Evolutionary conservation across 1,140 invertebrate genomes (phyloP).

Genomic region (Conus betulinus): DNA sequence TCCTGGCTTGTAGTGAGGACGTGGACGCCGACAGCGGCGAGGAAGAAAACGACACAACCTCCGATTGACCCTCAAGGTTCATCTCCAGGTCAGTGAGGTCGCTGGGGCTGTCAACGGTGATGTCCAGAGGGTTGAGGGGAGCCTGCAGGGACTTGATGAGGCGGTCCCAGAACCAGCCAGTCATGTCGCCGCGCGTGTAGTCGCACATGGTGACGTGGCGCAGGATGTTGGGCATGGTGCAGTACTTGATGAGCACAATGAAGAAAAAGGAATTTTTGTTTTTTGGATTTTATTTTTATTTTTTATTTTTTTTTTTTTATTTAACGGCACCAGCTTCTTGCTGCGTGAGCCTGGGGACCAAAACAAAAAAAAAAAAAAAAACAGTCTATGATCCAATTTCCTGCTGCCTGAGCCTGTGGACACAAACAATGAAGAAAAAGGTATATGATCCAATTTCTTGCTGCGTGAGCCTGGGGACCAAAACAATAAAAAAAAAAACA

Average conservation of each 20-base stretch:
- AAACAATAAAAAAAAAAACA: slow-evolving; percentile 8
- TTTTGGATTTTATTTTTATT: no score
- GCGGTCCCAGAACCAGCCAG: slow-evolving; percentile 73
- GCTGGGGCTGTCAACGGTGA: slow-evolving; percentile 3
- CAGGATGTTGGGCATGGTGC: slow-evolving; percentile 70
- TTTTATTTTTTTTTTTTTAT: no score
- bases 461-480: slow-evolving; percentile 61
- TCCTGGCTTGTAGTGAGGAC: neutral
- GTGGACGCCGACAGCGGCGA: neutral
- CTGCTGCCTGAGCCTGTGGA: no score
- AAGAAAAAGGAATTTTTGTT: no score
- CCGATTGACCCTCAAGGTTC: neutral
- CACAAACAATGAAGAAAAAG: no score
- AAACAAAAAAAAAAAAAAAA: slow-evolving; percentile 13
- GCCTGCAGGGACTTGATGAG: slow-evolving; percentile 68
- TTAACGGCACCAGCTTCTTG: slow-evolving; percentile 74
- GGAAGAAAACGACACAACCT: neutral
- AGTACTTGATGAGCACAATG: slow-evolving; percentile 67
- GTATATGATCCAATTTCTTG: slow-evolving; percentile 58
- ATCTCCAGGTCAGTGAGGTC: slow-evolving; percentile 26
- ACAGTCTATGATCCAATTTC: no score
- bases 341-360: slow-evolving; percentile 60
- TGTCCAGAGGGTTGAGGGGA: slow-evolving; percentile 50
- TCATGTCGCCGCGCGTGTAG: slow-evolving; percentile 68
- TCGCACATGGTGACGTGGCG: slow-evolving; percentile 73